phyloP scores from a whole-genome alignment of 2,797 vertebrate genomes.

The Sebastes iracundus region DNA sequence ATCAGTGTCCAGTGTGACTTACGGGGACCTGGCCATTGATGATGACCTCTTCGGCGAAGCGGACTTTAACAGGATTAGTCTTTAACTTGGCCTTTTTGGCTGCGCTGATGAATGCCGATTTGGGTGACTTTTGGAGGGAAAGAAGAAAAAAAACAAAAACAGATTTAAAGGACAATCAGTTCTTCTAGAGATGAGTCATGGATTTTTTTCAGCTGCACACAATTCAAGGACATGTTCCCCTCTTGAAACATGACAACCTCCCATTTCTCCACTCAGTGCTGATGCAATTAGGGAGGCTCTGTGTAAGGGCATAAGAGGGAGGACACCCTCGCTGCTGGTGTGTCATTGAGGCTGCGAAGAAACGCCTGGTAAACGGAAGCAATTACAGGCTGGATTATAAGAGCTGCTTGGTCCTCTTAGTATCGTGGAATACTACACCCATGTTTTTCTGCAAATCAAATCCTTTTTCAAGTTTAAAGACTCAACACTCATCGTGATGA shows the following conservation, averaged over 20 bases:
- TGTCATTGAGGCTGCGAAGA: constrained; percentile 50
- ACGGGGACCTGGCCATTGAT: constrained; percentile 98
- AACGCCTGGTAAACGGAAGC: constrained; percentile 49
- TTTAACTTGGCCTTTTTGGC: constrained; percentile 99
- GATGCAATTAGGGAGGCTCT: constrained; percentile 47
- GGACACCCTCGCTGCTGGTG: constrained; percentile 17
- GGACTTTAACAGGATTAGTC: constrained; percentile 98
- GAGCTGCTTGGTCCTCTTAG: constrained; percentile 18
- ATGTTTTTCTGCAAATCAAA: constrained; percentile 31
- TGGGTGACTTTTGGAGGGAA: constrained; percentile 88
- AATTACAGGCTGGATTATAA: constrained; percentile 63
- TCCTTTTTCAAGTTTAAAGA: constrained; percentile 8
- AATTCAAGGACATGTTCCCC: constrained; percentile 46
- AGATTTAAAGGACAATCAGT: constrained; percentile 40
- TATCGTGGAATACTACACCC: constrained; percentile 13
- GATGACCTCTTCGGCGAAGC: constrained; percentile 98
- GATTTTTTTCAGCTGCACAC: constrained; percentile 17
- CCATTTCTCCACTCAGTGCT: constrained; percentile 32
- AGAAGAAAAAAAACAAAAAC: neutral
- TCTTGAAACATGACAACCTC: constrained; percentile 49
- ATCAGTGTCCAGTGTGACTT: constrained; percentile 78
- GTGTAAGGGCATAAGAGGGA: constrained; percentile 26
- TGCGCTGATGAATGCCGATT: constrained; percentile 99
- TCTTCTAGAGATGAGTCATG: constrained; percentile 35
- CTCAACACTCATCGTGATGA: constrained; percentile 3